A percentile compares a stretch with the other conserved stretches of the same genome.
Conservation (phyloP, 2,888 invertebrate genomes). For the Asteroscopus sphinx region DNA sequence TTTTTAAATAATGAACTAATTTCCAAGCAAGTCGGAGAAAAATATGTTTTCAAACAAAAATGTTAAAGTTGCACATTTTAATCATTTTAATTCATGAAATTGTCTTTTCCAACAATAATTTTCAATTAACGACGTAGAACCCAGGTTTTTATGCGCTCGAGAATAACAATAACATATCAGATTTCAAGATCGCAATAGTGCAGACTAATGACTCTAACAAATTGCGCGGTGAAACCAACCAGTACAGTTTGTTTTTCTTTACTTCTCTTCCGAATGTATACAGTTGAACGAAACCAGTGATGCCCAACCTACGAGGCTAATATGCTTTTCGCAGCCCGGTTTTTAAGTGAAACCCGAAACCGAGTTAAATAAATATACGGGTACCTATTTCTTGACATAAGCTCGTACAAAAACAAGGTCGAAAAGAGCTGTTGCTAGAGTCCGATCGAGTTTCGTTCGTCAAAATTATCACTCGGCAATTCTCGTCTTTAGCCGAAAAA, state of each 20-base stretch:
- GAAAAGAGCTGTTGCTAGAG: too few species aligned
- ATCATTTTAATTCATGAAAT: background rate
- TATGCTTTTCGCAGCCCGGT: background rate
- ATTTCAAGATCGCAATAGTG: constrained; percentile 40
- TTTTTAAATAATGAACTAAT: too few species aligned
- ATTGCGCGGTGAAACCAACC: constrained; percentile 31
- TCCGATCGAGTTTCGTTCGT: too few species aligned
- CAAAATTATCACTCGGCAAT: too few species aligned
- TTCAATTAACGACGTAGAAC: constrained; percentile 13
- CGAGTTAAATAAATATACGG: too few species aligned
- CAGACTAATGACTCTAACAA: constrained; percentile 22
- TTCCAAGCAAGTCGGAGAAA: too few species aligned
- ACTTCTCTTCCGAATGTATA: constrained; percentile 10
- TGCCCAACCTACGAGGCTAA: constrained; percentile 8
- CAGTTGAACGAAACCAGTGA: constrained; percentile 37
- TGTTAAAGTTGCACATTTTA: too few species aligned
- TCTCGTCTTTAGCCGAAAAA: too few species aligned
- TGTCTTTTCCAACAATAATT: constrained; percentile 1
- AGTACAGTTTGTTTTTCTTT: constrained; percentile 23
- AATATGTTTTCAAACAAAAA: too few species aligned
- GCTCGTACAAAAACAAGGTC: background rate
- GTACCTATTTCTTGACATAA: too few species aligned
- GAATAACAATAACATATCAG: constrained; percentile 38
- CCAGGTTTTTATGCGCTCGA: background rate
- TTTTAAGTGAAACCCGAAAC: background rate